Evolutionary conservation across 2,113 vertebrate species (phyloP), one percentile per base, ranked within the genome.

Genomic region (Ciconia boyciana): DNA sequence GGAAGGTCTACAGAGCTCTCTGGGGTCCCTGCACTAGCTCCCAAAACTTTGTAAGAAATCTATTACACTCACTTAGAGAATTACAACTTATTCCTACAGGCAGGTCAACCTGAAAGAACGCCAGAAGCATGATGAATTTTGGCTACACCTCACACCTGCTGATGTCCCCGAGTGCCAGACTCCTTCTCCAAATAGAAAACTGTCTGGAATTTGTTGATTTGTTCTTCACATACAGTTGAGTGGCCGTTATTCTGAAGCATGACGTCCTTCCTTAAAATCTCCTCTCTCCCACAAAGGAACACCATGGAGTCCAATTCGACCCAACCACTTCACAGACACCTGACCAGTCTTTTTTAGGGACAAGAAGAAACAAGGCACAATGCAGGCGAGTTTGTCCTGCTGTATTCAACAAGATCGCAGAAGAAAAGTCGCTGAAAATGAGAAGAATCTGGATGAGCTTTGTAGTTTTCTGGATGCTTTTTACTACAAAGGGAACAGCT

Each of bases 401-500:
- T 25, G 16, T 2, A 34, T 14, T 84, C 57, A 46, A 12, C 70
- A 18, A 41, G 51, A 65, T 43, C 11, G 2, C 55, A 79, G 3
- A 60, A 65, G 57, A 55, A n/a, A 75, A 90, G 68, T 32, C 49
- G 16, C 36, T 20, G 89, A 54, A 80, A 94, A 94, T 31, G 46
- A 48, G 82, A 76, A 90, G 86, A 83, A 83, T 75, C 82, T 80
- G 92, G 77, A 66, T 7, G 32, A 75, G 82, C 89, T 87, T 94
- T 92, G 86, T 83, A 76, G 57, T 71, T 43, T 76, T 29, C 71
- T 43, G 65, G 78, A 83, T 70, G 72, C 24, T 64, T 88, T 57
- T 81, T 51, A 84, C 72, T 94, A 96, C 89, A 94, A 96, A 94
- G 92, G 82, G 41, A 89, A 41, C 31, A 29, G 76, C 49, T 92